Evolutionary conservation across 1,140 invertebrate species (phyloP).

Genomic region (Bombus vancouverensis): DNA sequence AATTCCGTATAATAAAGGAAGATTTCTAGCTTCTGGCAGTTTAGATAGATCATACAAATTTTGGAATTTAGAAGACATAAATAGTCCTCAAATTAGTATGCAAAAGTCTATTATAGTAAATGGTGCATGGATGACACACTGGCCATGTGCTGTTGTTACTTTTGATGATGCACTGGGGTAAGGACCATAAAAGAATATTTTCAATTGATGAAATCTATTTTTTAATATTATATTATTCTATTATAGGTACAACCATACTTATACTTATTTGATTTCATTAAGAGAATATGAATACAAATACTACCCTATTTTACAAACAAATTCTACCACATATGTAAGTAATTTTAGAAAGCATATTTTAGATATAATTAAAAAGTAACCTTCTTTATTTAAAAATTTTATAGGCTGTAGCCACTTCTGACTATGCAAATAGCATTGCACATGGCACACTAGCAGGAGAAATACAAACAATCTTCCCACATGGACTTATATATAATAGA

Average conservation of each 20-base stretch:
- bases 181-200: constrained; percentile 29
- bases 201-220: constrained; percentile 10
- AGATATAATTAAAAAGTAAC: neutral
- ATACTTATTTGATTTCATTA: constrained; percentile 75
- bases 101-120: constrained; percentile 77
- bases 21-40: constrained; percentile 79
- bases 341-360: constrained; percentile 3
- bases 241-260: constrained; percentile 74
- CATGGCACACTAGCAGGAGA: constrained; percentile 81
- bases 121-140: constrained; percentile 79
- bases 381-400: constrained; percentile 33
- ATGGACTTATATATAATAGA: constrained; percentile 75
- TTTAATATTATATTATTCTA: constrained; percentile 28
- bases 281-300: constrained; percentile 76
- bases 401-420: constrained; percentile 71
- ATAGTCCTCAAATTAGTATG: constrained; percentile 62
- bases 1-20: constrained; percentile 74
- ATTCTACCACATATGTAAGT: constrained; percentile 76
- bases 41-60: constrained; percentile 81
- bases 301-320: constrained; percentile 76
- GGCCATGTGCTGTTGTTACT: constrained; percentile 74
- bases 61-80: constrained; percentile 82
- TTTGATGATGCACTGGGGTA: constrained; percentile 80
- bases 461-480: constrained; percentile 77
- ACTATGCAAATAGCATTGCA: constrained; percentile 79